phyloP scores from a whole-genome alignment of 2,113 vertebrate species.

The Pseudorectes ferrugineus region DNA sequence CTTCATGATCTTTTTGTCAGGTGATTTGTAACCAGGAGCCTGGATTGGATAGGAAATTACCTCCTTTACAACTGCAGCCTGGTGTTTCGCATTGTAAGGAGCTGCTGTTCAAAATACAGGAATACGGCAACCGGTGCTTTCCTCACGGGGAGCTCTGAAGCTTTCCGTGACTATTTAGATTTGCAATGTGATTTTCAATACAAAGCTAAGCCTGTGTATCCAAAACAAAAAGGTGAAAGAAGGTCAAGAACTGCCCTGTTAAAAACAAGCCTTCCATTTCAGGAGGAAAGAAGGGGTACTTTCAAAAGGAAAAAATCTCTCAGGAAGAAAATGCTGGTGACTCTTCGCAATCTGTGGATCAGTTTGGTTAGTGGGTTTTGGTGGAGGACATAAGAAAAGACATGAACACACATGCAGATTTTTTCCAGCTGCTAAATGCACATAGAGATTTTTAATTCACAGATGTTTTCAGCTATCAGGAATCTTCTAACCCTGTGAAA shows the following conservation, averaged over 20 bases:
- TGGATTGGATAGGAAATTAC: conserved; percentile 23
- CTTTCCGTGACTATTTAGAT: not conserved
- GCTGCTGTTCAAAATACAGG: not conserved
- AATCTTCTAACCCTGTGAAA: not conserved
- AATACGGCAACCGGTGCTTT: not conserved
- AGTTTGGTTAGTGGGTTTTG: not conserved
- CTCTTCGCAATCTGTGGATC: not conserved
- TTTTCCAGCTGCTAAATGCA: not conserved
- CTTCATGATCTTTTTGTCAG: conserved; percentile 24
- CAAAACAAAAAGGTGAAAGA: not conserved
- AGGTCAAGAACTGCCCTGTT: not conserved
- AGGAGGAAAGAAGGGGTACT: accelerated
- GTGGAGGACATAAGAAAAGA: not conserved
- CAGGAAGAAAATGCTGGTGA: not conserved
- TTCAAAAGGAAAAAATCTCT: not conserved
- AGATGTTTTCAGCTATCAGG: not conserved
- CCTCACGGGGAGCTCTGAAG: not conserved
- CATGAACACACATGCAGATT: not conserved
- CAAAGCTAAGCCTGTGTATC: not conserved
- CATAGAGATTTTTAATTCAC: not conserved
- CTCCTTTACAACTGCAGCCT: not conserved
- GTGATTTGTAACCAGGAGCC: not conserved
- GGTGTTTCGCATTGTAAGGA: not conserved
- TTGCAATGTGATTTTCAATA: not conserved
- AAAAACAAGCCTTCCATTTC: not conserved